Evolutionary conservation across 2,888 invertebrate genomes (phyloP), one percentile per base, ranked within the genome.

Genomic region (Papilio demoleus): DNA sequence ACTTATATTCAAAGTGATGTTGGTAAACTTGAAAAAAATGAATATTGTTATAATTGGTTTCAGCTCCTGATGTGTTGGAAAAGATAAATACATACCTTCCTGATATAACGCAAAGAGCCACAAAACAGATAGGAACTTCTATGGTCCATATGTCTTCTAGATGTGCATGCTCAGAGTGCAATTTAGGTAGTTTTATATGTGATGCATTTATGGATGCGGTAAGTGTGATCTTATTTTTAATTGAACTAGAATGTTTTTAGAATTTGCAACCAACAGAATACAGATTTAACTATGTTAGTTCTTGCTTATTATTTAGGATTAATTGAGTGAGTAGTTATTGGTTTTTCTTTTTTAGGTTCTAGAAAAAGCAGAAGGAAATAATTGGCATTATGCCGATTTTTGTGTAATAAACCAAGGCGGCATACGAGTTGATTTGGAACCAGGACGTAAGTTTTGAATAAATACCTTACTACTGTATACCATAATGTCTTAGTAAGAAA

Each of bases 121-220:
- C 86, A 0, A 82, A 88, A 69, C 83, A 93, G n/a, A 79, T 97
- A 3, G 97, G 96, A 0, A 73, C 72, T 1, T 93, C 94, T 0
- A 83, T 90, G 72, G 95, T 96, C 0, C 81, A 88, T 14, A 81
- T 97, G 42, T 88, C 93, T 1, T 92, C 84, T 0, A 78, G 81
- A 1, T 96, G 96, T 75, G 79, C 93, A 0, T 86, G 87, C 11
- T 79, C 77, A 0, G 97, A 97, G 83, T 97, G 97, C 77, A 96
- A 95, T 77, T 84, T 97, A 60, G 97, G 96, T 31, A 95, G 94
- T 80, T 94, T 96, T 31, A 92, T 96, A 63, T 93, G 96, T 38
- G 96, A 97, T 73, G 94, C 96, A 0, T 94, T 95, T 87, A 88
- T 96, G 71, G 88, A 95, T 78, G 79, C 93, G 67, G 96, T 96